Evolutionary conservation across 2,797 vertebrate species (phyloP).

Genomic region (Nannoperca australis): DNA sequence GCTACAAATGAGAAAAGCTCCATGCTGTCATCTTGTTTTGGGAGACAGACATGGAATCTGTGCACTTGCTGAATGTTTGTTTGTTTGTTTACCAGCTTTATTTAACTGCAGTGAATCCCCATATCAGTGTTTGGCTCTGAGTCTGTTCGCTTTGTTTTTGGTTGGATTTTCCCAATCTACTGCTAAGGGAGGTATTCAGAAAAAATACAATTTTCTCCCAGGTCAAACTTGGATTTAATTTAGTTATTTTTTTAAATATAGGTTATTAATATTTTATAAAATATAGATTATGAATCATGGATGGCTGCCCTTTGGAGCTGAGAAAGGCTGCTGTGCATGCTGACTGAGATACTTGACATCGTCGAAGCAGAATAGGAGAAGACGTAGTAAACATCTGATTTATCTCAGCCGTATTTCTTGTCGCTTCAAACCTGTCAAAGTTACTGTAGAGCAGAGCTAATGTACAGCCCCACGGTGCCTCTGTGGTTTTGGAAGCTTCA

Average conservation of each 20-base stretch:
- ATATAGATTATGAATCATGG: slow-evolving; percentile 31
- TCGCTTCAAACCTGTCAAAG: slow-evolving; percentile 3
- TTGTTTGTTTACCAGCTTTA: neutral
- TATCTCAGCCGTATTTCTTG: neutral
- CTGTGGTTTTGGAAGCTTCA: slow-evolving; percentile 1
- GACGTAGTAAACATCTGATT: slow-evolving; percentile 21
- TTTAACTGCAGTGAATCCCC: slow-evolving; percentile 9
- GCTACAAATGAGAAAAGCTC: neutral
- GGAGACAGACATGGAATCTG: neutral
- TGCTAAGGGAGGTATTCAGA: neutral
- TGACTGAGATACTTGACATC: neutral
- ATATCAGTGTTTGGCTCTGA: neutral
- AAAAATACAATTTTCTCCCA: neutral
- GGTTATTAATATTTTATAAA: neutral
- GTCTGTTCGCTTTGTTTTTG: neutral
- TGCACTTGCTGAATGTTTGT: slow-evolving; percentile 6
- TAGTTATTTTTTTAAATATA: neutral
- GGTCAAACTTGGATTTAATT: slow-evolving; percentile 4
- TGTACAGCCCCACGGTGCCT: neutral
- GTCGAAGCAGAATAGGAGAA: neutral
- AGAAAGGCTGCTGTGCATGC: slow-evolving; percentile 22
- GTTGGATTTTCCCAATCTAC: neutral
- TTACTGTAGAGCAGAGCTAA: neutral
- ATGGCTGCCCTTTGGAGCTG: slow-evolving; percentile 29
- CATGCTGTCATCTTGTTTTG: neutral